Evolutionary conservation across 1,140 invertebrate genomes (phyloP).

Genomic region (Apis cerana): DNA sequence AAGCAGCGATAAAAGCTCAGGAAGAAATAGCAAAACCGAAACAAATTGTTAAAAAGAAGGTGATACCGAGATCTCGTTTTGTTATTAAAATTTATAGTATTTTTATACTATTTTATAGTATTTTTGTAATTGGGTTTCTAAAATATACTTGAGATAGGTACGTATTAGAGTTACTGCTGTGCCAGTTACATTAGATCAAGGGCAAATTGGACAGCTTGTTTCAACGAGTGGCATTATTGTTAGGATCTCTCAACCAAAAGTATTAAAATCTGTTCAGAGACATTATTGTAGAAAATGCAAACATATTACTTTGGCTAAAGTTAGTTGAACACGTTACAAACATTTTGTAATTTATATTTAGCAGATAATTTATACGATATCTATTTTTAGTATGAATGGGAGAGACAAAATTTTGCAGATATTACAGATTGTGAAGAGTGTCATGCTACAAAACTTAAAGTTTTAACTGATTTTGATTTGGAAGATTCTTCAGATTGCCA

Average conservation of each 20-base stretch:
- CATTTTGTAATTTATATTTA: constrained; percentile 51
- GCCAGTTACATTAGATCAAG: constrained; percentile 67
- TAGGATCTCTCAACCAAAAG: constrained; percentile 87
- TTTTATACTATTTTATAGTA: neutral
- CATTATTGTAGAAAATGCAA: constrained; percentile 92
- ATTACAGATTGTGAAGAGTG: constrained; percentile 72
- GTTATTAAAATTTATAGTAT: constrained; percentile 68
- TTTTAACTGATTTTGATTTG: constrained; percentile 82
- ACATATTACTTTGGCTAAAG: constrained; percentile 84
- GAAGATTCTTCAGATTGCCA: constrained; percentile 93
- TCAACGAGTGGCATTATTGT: constrained; percentile 87
- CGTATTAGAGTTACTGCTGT: constrained; percentile 71
- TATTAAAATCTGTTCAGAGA: constrained; percentile 88
- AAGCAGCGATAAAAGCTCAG: constrained; percentile 84
- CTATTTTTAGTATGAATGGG: constrained; percentile 75
- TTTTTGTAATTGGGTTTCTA: constrained; percentile 81
- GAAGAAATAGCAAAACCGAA: constrained; percentile 80
- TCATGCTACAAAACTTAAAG: constrained; percentile 71
- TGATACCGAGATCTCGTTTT: constrained; percentile 72
- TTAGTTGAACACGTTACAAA: constrained; percentile 82
- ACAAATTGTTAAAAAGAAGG: constrained; percentile 84
- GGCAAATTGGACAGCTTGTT: constrained; percentile 82
- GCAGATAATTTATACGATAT: constrained; percentile 18
- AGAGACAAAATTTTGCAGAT: constrained; percentile 71
- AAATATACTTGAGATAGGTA: constrained; percentile 55